These are phyloP conservation scores for Ptycholaimellus sp. DNA, from an alignment of 2,888 invertebrate species.

Conservation along the genomic window DNA sequence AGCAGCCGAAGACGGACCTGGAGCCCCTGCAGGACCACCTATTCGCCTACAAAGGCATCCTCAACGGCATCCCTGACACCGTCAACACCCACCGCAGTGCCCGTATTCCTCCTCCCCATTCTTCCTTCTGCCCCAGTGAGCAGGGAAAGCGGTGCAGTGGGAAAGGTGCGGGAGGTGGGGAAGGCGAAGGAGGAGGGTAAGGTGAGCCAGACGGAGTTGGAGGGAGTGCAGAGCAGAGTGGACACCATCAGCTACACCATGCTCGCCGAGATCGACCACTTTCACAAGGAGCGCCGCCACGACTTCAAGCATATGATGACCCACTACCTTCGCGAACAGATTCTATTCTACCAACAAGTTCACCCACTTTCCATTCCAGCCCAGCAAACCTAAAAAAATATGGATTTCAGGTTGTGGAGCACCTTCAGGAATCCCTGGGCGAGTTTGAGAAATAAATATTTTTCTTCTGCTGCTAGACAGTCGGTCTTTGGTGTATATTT, in stretches of 20 bases:
- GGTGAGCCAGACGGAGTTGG: slow-evolving; percentile 53
- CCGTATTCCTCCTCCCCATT: slow-evolving; percentile 6
- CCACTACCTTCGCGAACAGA: slow-evolving; percentile 60
- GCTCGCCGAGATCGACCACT: slow-evolving; percentile 77
- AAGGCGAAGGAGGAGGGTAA: slow-evolving; percentile 52
- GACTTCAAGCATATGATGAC: slow-evolving; percentile 67
- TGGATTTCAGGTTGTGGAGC: no score
- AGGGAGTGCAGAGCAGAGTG: slow-evolving; percentile 47
- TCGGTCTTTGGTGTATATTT: no score
- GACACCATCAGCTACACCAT: slow-evolving; percentile 76
- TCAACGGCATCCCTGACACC: slow-evolving; percentile 67
- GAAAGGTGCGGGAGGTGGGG: slow-evolving; percentile 68
- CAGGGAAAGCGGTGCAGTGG: slow-evolving; percentile 48
- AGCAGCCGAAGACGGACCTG: slow-evolving; percentile 55
- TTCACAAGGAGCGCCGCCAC: slow-evolving; percentile 56
- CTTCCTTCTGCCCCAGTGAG: not conserved
- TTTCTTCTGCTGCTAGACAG: no score
- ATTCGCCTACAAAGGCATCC: slow-evolving; percentile 75
- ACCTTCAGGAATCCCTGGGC: no score
- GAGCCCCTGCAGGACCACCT: slow-evolving; percentile 68
- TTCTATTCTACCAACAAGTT: slow-evolving; percentile 63
- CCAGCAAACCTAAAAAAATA: no score
- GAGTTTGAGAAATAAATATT: no score
- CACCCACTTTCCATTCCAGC: slow-evolving; percentile 1
- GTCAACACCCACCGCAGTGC: slow-evolving; percentile 65